phyloP scores from a whole-genome alignment of 1,140 invertebrate genomes.

The Asbolus verrucosus region DNA sequence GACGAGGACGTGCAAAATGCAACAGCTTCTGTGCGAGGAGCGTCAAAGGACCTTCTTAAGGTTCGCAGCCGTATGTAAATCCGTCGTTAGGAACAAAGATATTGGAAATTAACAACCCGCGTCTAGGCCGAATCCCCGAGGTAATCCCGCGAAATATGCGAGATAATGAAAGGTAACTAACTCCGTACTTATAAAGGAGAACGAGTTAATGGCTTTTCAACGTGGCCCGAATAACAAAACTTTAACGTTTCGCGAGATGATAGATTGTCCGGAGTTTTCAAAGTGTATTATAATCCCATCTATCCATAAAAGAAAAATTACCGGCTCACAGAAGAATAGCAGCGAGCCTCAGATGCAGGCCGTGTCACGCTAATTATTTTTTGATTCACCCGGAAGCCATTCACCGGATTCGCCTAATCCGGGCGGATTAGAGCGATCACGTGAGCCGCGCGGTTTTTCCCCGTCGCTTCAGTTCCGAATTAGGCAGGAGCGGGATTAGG shows the following conservation, averaged over 20 bases:
- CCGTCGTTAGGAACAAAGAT: slow-evolving; percentile 37
- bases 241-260: slow-evolving; percentile 49
- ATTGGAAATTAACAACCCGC: slow-evolving; percentile 42
- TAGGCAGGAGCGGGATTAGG: slow-evolving; percentile 1
- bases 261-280: slow-evolving; percentile 50
- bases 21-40: background rate
- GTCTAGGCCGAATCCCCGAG: slow-evolving; percentile 43
- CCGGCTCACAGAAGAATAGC: background rate
- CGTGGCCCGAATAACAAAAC: slow-evolving; percentile 49
- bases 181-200: slow-evolving; percentile 36
- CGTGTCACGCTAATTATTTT: slow-evolving; percentile 25
- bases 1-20: background rate
- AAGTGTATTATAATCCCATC: slow-evolving; percentile 52
- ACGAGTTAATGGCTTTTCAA: slow-evolving; percentile 51
- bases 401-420: slow-evolving; percentile 4
- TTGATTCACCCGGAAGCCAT: slow-evolving; percentile 4
- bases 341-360: slow-evolving; percentile 5
- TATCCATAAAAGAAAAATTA: slow-evolving; percentile 50
- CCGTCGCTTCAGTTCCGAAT: no score
- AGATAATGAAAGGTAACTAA: slow-evolving; percentile 50
- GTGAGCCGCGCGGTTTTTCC: no score
- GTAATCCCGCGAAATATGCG: slow-evolving; percentile 48
- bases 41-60: slow-evolving; percentile 10
- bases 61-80: slow-evolving; percentile 8
- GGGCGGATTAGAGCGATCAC: slow-evolving; percentile 1